Conservation (phyloP, 2,113 vertebrate species). For the Casuarius casuarius region DNA sequence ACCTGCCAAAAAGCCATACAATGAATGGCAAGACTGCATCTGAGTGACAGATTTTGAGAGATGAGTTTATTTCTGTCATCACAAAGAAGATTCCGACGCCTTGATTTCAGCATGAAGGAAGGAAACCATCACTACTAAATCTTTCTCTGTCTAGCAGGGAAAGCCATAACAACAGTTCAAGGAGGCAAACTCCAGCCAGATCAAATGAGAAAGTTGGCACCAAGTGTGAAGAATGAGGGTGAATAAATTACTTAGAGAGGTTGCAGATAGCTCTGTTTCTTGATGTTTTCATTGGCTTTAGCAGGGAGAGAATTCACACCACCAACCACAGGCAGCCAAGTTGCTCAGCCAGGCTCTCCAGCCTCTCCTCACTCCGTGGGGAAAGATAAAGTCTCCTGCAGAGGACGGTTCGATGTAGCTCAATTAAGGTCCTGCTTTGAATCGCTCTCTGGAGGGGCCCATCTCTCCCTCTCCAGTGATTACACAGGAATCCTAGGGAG, state of each 20-base stretch:
- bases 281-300: neutral
- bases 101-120: neutral
- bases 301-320: neutral
- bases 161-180: neutral
- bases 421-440: neutral
- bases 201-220: neutral
- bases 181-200: neutral
- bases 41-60: neutral
- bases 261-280: neutral
- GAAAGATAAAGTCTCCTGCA: neutral
- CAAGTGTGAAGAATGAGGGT: neutral
- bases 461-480: too few species aligned
- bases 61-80: neutral
- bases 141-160: neutral
- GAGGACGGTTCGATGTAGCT: neutral
- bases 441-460: neutral
- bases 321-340: neutral
- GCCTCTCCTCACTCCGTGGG: neutral
- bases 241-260: neutral
- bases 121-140: neutral
- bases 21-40: neutral
- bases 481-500: neutral
- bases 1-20: conserved; percentile 21
- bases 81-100: neutral
- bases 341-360: neutral